Evolutionary conservation across 1,140 invertebrate genomes (phyloP).

Genomic region (Orussus abietinus): DNA sequence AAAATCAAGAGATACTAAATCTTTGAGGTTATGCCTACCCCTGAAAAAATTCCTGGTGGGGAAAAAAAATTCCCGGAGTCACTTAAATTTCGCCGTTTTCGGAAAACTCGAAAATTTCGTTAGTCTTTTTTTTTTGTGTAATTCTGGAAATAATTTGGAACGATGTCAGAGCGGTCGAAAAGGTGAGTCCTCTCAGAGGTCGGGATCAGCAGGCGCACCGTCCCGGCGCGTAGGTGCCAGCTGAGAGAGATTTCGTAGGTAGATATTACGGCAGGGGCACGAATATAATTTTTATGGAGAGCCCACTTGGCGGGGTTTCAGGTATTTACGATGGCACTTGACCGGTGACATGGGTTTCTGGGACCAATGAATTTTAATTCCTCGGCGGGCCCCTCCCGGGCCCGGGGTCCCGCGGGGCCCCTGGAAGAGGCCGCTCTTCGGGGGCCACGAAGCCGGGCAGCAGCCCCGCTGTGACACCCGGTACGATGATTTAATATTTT

Average conservation of each 20-base stretch:
- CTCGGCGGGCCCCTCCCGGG: slow-evolving; percentile 23
- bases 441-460: slow-evolving; percentile 21
- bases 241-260: slow-evolving; percentile 16
- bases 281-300: slow-evolving; percentile 47
- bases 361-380: slow-evolving; percentile 55
- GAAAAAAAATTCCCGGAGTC: no score
- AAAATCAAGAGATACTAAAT: no score
- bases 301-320: slow-evolving; percentile 27
- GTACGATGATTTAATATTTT: slow-evolving; percentile 55
- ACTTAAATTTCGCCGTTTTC: no score
- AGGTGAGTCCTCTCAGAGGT: no score
- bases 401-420: slow-evolving; percentile 8
- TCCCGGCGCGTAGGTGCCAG: no score
- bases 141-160: no score
- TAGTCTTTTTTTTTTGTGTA: no score
- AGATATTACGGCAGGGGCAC: slow-evolving; percentile 32
- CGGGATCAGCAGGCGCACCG: no score
- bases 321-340: slow-evolving; percentile 54
- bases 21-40: no score
- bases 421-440: slow-evolving; percentile 22
- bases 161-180: no score
- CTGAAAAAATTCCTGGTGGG: no score
- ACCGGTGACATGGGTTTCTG: slow-evolving; percentile 51
- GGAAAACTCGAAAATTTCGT: no score
- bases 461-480: slow-evolving; percentile 48